These are phyloP conservation scores for Patella vulgata DNA, from an alignment of 1,140 invertebrate species.

Conservation along the genomic window DNA sequence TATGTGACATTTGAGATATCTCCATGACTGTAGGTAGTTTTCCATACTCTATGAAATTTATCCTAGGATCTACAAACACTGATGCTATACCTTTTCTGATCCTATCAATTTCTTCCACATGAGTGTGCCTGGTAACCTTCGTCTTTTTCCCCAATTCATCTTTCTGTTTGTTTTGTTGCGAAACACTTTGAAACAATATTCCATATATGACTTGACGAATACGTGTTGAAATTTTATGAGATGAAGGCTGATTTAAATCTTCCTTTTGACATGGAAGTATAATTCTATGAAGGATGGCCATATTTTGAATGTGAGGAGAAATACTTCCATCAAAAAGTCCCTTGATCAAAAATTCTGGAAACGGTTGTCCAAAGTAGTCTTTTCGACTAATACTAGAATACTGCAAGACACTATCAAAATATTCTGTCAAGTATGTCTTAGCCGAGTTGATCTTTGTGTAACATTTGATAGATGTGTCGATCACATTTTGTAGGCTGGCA, in stretches of 20 bases:
- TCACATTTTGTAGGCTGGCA: conserved; percentile 46
- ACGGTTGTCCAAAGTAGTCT: conserved; percentile 37
- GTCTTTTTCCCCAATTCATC: too few species aligned
- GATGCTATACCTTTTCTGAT: conserved; percentile 44
- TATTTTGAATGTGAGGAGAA: conserved; percentile 75
- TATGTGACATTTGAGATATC: conserved; percentile 26
- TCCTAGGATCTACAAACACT: conserved; percentile 43
- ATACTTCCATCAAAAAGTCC: conserved; percentile 72
- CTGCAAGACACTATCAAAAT: background rate
- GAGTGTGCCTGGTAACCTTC: conserved; percentile 50
- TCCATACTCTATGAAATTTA: conserved; percentile 35
- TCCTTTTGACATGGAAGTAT: conserved; percentile 81
- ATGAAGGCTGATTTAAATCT: conserved; percentile 71
- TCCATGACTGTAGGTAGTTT: conserved; percentile 43
- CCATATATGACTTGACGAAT: conserved; percentile 77
- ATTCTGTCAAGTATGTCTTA: conserved; percentile 20
- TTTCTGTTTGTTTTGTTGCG: background rate
- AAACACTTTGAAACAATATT: conserved; percentile 68
- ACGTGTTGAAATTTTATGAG: conserved; percentile 72
- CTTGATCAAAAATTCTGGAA: conserved; percentile 75
- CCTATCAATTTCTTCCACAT: conserved; percentile 62
- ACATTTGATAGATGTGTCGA: conserved; percentile 23
- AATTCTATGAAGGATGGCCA: conserved; percentile 73
- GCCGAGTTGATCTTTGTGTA: conserved; percentile 15
- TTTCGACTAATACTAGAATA: conserved; percentile 1